Percentiles rank a stretch among this genome's conserved stretches.
Conservation (phyloP, 2,888 invertebrate genomes). For the Hartigia nigra region DNA sequence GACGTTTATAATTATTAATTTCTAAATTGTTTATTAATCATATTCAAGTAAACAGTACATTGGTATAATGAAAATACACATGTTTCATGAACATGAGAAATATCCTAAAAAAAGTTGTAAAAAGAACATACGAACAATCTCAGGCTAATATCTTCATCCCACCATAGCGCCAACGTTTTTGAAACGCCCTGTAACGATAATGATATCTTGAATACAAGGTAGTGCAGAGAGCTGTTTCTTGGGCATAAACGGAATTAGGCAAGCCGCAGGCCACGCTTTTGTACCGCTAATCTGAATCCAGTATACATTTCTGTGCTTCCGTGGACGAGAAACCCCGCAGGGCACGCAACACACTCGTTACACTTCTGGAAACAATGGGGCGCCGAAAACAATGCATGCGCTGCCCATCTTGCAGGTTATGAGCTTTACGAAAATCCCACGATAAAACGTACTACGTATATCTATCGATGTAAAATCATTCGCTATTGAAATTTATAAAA, state of each 20-base stretch:
- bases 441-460: neutral
- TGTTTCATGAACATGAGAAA: neutral
- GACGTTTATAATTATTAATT: neutral
- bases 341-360: slow-evolving; percentile 55
- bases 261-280: neutral
- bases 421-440: neutral
- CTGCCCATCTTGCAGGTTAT: neutral
- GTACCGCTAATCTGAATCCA: slow-evolving; percentile 5
- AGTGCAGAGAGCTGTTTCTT: neutral
- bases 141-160: too few species aligned
- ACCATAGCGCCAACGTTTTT: neutral
- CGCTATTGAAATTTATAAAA: too few species aligned
- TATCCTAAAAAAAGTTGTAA: too few species aligned
- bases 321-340: neutral
- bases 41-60: neutral
- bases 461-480: neutral
- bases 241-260: neutral
- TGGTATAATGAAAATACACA: neutral
- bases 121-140: too few species aligned
- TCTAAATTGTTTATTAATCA: neutral
- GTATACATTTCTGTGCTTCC: neutral
- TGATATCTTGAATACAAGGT: neutral
- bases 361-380: slow-evolving; percentile 46
- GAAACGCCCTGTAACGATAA: neutral
- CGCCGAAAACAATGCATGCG: slow-evolving; percentile 36